Base-by-base conservation (phyloP, 2,113 vertebrate genomes). In the Ascaphus truei region DNA sequence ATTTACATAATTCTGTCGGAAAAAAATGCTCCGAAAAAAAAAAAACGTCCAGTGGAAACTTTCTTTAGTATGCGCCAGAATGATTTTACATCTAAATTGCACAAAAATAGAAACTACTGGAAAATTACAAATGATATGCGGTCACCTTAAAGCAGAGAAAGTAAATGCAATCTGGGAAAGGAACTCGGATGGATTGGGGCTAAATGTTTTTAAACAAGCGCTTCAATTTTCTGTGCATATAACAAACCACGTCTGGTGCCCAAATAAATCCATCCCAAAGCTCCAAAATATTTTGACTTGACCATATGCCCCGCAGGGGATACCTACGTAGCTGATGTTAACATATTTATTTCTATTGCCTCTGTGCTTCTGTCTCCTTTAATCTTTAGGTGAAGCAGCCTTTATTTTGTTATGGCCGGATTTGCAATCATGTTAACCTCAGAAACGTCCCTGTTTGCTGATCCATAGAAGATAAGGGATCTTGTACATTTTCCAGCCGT, bases 361-460 rank as follows among this genome's bases (percentile, higher is more conserved):
- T 39, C 31, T 51, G 41, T 60, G 66, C 67, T 71, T 60, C 67
- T 71, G 67, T 71, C 57, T 52, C 67, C 67, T 71, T 71, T 71
- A 71, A 71, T 71, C 67, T 61, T 48, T 39, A 61, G 56, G 67
- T 71, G 67, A 71, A 71, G 36, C 45, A 18, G 56, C 25, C 56
- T 52, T 68, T 68, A 61, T 71, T 71, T 71, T 71, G 52, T 60
- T 60, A 61, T 41, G 67, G 67, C 67, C 67, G 47, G 67, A 61
- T 71, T 23, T 61, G 67, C 45, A 71, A 71, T 71, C 67, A 61
- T 71, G 56, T 61, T 61, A 61, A 71, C 67, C 57, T 71, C 67
- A 60, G 57, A 59, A 71, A 61, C 43, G 31, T 52, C 47, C 45
- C 22, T 58, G 55, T 68, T 60, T 71, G 67, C 67, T 71, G 67